phyloP scores from a whole-genome alignment of 2,888 invertebrate genomes.

The Achlya flavicornis region DNA sequence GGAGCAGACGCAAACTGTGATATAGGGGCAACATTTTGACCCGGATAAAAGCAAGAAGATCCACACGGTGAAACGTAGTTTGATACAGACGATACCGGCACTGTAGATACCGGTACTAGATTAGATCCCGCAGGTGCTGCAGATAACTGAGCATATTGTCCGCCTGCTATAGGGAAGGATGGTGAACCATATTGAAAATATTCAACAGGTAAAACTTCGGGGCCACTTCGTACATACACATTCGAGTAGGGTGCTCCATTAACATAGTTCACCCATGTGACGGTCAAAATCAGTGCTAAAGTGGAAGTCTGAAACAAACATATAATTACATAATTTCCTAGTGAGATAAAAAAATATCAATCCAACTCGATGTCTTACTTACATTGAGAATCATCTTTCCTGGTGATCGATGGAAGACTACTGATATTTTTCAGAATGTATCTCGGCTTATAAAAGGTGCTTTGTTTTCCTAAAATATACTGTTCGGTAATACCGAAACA shows the following conservation, averaged over 20 bases:
- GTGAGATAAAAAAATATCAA: conserved; percentile 13
- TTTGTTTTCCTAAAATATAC: conserved; percentile 76
- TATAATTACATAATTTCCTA: conserved; percentile 14
- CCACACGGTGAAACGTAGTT: conserved; percentile 59
- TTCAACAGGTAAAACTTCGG: conserved; percentile 47
- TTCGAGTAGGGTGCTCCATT: conserved; percentile 62
- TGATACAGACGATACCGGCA: conserved; percentile 44
- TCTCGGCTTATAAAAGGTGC: conserved; percentile 71
- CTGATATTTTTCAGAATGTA: conserved; percentile 72
- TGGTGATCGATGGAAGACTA: conserved; percentile 69
- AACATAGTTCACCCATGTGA: conserved; percentile 40
- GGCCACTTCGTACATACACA: conserved; percentile 64
- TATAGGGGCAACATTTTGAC: conserved; percentile 42
- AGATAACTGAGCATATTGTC: conserved; percentile 55
- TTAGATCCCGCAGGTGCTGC: conserved; percentile 42
- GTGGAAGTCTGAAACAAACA: conserved; percentile 54
- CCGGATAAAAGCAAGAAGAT: conserved; percentile 63
- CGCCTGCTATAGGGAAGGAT: conserved; percentile 36
- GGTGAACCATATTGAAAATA: conserved; percentile 63
- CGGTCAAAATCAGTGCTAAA: conserved; percentile 40
- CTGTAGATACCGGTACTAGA: conserved; percentile 23
- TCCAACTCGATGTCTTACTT: conserved; percentile 44
- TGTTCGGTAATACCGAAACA: conserved; percentile 80
- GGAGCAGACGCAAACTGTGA: conserved; percentile 45
- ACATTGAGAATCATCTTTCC: conserved; percentile 77